Evolutionary conservation across 2,888 invertebrate species (phyloP).

Genomic region (Phymatocera aterrima): DNA sequence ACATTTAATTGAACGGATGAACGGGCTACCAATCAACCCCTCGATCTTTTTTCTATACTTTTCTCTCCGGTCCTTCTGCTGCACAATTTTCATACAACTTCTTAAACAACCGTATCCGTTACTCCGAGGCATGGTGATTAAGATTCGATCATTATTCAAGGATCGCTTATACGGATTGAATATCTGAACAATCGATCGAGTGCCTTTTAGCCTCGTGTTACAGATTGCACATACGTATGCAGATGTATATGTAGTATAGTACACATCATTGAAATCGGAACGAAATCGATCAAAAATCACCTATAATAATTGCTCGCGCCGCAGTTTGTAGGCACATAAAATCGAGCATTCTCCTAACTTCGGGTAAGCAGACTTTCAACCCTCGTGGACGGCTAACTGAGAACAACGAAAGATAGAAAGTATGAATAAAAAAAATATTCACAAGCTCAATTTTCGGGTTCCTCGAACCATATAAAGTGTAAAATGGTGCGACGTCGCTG

Average conservation of each 20-base stretch:
- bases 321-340: too few relatives aligned
- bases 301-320: too few relatives aligned
- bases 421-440: not conserved
- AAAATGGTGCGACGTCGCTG: not conserved
- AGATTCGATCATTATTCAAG: slow-evolving; percentile 7
- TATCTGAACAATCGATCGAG: not conserved
- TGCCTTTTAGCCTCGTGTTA: too few relatives aligned
- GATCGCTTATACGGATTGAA: not conserved
- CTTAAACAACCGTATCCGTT: slow-evolving; percentile 6
- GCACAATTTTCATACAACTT: not conserved
- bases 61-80: not conserved
- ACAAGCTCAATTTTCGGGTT: slow-evolving; percentile 2
- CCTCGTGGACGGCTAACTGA: too few relatives aligned
- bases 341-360: too few relatives aligned
- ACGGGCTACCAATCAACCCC: slow-evolving; percentile 40
- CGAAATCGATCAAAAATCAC: too few relatives aligned
- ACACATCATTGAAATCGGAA: too few relatives aligned
- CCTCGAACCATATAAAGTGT: not conserved
- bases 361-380: too few relatives aligned
- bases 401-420: not conserved
- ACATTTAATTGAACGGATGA: slow-evolving; percentile 45
- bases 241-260: too few relatives aligned
- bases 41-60: not conserved
- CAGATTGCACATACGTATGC: too few relatives aligned
- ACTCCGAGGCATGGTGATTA: slow-evolving; percentile 28